Evolutionary conservation across 2,888 invertebrate species (phyloP), one percentile per base, ranked within the genome.

Genomic region (Panopea generosa): DNA sequence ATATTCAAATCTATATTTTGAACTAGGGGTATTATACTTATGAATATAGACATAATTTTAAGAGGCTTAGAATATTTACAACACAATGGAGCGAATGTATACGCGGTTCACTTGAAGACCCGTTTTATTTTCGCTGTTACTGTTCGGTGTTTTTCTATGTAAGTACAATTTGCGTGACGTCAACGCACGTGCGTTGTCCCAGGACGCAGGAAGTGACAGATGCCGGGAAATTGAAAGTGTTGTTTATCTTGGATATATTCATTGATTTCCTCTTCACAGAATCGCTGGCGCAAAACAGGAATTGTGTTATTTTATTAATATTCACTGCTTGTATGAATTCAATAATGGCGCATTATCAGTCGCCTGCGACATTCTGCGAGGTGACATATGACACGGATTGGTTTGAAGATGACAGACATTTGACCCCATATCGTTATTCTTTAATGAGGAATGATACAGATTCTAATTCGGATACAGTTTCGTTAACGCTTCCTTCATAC

Each of bases 371-470:
- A 24, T 75, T 85, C 52, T 87, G 86, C 78, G 87, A 87, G 80
- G 81, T 87, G 61, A 81, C 84, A 29, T 87, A 87, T 68, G 85
- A 86, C 78, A 76, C 82, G 60, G 84, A 84, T 50, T 83, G 80
- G 83, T 60, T 60, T 24, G 77, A 72, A n/a, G 84, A 83, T 33
- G 79, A 84, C 40, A 65, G 81, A 33, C 70, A 77, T 60, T 26
- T 73, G n/a, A 85, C 85, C 6, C 85, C 85, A 14, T 85, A 82
- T 59, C 75, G 85, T 22, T 77, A 77, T 68, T 77, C 80, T 1
- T 49, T 81, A 38, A 24, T 74, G 65, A 75, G 77, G 52, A 76
- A 59, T 50, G 80, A 67, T 24, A 76, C 79, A 11, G 75, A 78
- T 29, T 67, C 77, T n/a, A 74, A 82, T 52, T 79, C 79, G 40